These are phyloP conservation scores for Ciconia boyciana DNA, from an alignment of 2,113 vertebrate genomes.

Conservation along the genomic window DNA sequence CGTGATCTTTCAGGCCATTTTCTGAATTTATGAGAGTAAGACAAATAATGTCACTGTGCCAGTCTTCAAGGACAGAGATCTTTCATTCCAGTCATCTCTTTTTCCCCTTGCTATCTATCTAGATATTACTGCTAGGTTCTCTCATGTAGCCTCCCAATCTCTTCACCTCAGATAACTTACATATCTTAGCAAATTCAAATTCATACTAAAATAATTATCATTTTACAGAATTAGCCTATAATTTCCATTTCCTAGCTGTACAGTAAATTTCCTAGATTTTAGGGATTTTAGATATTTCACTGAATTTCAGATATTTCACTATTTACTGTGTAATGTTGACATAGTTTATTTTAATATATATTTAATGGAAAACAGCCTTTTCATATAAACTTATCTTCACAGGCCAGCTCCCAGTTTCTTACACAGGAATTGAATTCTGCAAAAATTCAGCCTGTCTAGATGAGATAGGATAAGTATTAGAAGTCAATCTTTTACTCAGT, in stretches of 20 bases:
- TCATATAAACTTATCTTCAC: background rate
- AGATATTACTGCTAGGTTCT: background rate
- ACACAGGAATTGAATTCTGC: background rate
- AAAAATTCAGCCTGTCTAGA: background rate
- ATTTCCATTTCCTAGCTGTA: background rate
- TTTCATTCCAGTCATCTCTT: background rate
- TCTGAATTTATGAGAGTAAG: background rate
- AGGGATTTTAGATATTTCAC: background rate
- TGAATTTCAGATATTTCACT: background rate
- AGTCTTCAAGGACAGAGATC: background rate
- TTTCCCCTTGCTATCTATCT: background rate
- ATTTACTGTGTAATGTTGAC: background rate
- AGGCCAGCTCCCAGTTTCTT: background rate
- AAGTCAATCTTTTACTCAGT: background rate
- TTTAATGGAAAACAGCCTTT: background rate
- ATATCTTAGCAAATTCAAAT: background rate
- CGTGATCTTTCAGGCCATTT: background rate
- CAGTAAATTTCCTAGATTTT: background rate
- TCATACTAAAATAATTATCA: background rate
- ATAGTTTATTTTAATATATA: background rate
- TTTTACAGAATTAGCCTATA: background rate
- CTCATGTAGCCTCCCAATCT: rapidly evolving
- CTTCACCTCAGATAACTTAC: background rate
- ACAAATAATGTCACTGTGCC: background rate
- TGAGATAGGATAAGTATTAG: background rate